A percentile compares a stretch with the other conserved stretches of the same genome.
These are phyloP conservation scores for Melierax canorus DNA, from an alignment of 2,113 vertebrate species.

Conservation along the genomic window DNA sequence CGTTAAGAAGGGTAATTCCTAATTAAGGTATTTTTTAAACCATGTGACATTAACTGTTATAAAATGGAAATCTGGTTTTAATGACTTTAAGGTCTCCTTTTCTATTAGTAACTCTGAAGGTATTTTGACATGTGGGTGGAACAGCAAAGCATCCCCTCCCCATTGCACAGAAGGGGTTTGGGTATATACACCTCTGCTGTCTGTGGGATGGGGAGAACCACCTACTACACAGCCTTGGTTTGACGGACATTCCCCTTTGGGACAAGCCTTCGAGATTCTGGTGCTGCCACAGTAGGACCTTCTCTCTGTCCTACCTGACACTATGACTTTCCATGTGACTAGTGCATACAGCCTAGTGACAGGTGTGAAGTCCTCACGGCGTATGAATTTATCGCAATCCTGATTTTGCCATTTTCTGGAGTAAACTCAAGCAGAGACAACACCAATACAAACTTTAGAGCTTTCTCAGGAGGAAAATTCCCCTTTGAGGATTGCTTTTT, in stretches of 20 bases:
- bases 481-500: neutral
- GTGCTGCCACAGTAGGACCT: neutral
- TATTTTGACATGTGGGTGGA: neutral
- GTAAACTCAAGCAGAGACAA: neutral
- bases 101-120: neutral
- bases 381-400: neutral
- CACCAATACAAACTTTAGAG: fast-evolving
- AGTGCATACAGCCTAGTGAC: neutral
- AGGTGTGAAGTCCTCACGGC: fast-evolving
- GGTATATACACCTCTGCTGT: neutral
- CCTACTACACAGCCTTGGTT: neutral
- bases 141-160: neutral
- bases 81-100: neutral
- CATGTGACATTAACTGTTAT: neutral
- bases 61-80: neutral
- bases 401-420: neutral
- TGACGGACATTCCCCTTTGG: neutral
- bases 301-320: neutral
- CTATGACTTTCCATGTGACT: neutral
- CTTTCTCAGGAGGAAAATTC: neutral
- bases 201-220: fast-evolving
- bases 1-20: neutral
- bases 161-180: neutral
- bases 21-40: neutral
- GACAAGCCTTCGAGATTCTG: neutral